Conservation (phyloP, 2,113 vertebrate species). For the Cavia aperea region DNA sequence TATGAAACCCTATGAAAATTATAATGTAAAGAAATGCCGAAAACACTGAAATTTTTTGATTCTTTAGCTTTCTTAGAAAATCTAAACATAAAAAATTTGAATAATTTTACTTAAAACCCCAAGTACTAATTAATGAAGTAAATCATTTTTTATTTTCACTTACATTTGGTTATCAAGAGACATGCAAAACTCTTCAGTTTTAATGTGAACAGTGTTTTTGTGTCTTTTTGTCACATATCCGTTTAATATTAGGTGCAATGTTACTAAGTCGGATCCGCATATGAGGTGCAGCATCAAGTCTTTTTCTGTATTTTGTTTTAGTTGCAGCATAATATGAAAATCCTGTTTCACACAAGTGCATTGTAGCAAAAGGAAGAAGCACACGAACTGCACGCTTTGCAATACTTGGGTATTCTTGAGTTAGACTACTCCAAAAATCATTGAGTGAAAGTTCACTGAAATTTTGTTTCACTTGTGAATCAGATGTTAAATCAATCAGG, state of each 20-base stretch:
- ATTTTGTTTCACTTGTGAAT: constrained; percentile 65
- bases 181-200: constrained; percentile 59
- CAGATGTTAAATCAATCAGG: constrained; percentile 67
- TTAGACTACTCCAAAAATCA: constrained; percentile 67
- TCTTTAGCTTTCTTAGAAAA: constrained; percentile 35
- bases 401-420: constrained; percentile 60
- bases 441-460: constrained; percentile 65
- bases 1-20: constrained; percentile 16
- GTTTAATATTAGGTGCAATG: constrained; percentile 67
- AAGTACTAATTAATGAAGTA: constrained; percentile 52
- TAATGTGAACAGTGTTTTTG: constrained; percentile 69
- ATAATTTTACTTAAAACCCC: constrained; percentile 46
- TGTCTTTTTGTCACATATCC: constrained; percentile 67
- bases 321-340: constrained; percentile 68
- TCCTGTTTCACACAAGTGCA: constrained; percentile 64
- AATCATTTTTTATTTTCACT: constrained; percentile 62
- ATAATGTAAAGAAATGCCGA: constrained; percentile 42
- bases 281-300: constrained; percentile 65
- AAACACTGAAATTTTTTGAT: background rate
- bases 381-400: constrained; percentile 44
- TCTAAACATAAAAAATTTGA: constrained; percentile 14
- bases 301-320: constrained; percentile 69
- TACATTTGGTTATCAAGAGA: constrained; percentile 58
- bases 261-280: constrained; percentile 66
- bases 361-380: constrained; percentile 66